Percentiles rank a stretch among this genome's conserved stretches.
Conservation (phyloP, 53 echinoderm and acorn worm genomes). For the Holothuria scabra region DNA sequence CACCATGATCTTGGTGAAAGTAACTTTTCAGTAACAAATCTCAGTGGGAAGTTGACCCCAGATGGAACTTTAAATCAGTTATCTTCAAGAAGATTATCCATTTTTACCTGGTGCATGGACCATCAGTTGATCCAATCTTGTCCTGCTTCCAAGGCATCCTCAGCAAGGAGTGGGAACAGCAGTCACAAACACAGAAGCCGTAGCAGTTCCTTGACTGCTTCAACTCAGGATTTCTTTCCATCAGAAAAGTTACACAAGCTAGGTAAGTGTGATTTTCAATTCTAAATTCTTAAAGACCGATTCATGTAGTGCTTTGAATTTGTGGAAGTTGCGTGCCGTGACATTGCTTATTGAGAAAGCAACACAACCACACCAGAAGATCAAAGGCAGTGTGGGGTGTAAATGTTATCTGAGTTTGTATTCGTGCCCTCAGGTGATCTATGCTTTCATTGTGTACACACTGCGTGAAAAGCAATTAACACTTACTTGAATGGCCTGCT, state of each 20-base stretch:
- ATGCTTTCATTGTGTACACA: too few relatives aligned
- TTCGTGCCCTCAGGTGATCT: too few relatives aligned
- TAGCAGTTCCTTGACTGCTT: constrained; percentile 54
- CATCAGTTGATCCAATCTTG: constrained; percentile 55
- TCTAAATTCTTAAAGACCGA: too few relatives aligned
- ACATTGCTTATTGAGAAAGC: too few relatives aligned
- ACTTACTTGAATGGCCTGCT: too few relatives aligned
- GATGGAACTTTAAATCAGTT: constrained; percentile 41
- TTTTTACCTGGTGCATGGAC: constrained; percentile 82
- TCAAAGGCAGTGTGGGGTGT: too few relatives aligned
- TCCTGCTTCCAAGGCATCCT: constrained; percentile 63
- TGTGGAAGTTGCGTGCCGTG: too few relatives aligned
- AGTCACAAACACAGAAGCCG: constrained; percentile 66
- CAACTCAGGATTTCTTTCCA: constrained; percentile 84
- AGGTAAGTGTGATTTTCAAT: constrained; percentile 55
- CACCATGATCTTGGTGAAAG: too few relatives aligned
- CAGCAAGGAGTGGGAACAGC: constrained; percentile 53
- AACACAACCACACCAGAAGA: too few relatives aligned
- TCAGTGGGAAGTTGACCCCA: background rate
- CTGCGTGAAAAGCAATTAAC: too few relatives aligned
- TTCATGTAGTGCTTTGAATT: too few relatives aligned
- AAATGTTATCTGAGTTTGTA: too few relatives aligned
- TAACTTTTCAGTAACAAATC: background rate
- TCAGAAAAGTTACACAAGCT: constrained; percentile 66
- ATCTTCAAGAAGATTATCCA: constrained; percentile 66